Conservation (phyloP, 2,888 invertebrate species). For the Hirtodrosophila histrioides region DNA sequence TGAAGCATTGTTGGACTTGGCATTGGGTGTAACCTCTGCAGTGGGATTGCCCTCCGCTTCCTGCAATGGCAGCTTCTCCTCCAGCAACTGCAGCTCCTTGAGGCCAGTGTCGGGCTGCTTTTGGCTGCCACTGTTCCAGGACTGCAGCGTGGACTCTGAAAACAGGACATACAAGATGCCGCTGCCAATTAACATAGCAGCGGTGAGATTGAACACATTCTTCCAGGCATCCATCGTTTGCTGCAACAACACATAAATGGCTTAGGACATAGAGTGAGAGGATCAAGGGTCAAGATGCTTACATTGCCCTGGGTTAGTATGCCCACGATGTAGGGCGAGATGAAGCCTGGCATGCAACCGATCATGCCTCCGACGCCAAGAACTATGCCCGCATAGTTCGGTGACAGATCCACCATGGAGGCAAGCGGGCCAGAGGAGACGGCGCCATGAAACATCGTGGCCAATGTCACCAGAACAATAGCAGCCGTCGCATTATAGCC, state of each 20-base stretch:
- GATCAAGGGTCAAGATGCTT: conserved; percentile 78
- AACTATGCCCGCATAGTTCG: conserved; percentile 86
- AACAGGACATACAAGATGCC: conserved; percentile 86
- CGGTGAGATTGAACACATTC: conserved; percentile 86
- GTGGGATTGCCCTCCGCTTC: background rate
- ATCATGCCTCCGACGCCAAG: conserved; percentile 87
- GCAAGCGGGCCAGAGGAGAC: conserved; percentile 88
- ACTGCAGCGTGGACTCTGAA: conserved; percentile 86
- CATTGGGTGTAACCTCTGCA: conserved; percentile 21
- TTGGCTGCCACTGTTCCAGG: conserved; percentile 85
- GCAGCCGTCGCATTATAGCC: conserved; percentile 87
- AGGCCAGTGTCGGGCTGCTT: conserved; percentile 47
- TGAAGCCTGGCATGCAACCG: conserved; percentile 86
- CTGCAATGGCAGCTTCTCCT: conserved; percentile 58
- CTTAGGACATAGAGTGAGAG: no score
- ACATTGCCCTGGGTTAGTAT: conserved; percentile 87
- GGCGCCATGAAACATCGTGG: conserved; percentile 88
- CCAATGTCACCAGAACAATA: conserved; percentile 87
- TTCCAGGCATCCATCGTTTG: conserved; percentile 87
- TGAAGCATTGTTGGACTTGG: conserved; percentile 18
- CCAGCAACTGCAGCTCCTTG: conserved; percentile 75
- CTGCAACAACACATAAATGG: conserved; percentile 78
- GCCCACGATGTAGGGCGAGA: conserved; percentile 87
- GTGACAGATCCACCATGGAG: conserved; percentile 88
- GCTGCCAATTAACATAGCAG: conserved; percentile 85